Percentiles rank a stretch among this genome's conserved stretches.
These are phyloP conservation scores for Ips nitidus DNA, from an alignment of 1,140 invertebrate species.

Conservation along the genomic window DNA sequence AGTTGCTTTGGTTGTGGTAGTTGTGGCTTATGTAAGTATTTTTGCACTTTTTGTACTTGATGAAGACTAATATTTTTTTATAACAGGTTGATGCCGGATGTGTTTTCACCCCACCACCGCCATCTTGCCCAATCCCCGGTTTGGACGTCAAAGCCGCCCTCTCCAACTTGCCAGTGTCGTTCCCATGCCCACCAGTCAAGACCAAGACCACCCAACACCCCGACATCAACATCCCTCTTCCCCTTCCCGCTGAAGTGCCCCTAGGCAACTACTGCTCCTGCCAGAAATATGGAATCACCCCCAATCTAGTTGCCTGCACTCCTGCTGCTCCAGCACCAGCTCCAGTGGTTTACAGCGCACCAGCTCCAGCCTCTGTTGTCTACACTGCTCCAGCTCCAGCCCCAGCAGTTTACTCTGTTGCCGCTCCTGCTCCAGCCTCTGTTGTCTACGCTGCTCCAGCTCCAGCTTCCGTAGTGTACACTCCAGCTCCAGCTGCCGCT, in stretches of 20 bases:
- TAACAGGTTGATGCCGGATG: constrained; percentile 11
- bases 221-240: constrained; percentile 17
- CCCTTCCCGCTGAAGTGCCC: constrained; percentile 20
- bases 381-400: not conserved
- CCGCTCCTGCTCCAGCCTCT: not conserved
- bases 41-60: not conserved
- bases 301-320: constrained; percentile 2
- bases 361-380: not conserved
- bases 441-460: too few species aligned
- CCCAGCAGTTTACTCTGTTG: not conserved
- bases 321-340: constrained; percentile 1
- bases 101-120: constrained; percentile 5
- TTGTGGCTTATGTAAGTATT: constrained; percentile 13
- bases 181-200: constrained; percentile 6
- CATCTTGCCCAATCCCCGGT: not conserved
- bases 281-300: constrained; percentile 26
- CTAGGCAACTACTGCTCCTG: constrained; percentile 22
- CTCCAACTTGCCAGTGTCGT: not conserved
- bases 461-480: too few species aligned
- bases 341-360: not conserved
- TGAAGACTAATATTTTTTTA: not conserved
- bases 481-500: not conserved
- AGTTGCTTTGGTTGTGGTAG: constrained; percentile 5
- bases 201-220: constrained; percentile 15
- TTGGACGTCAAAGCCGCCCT: not conserved